phyloP scores from a whole-genome alignment of 1,140 invertebrate genomes.

The Orius insidiosus region DNA sequence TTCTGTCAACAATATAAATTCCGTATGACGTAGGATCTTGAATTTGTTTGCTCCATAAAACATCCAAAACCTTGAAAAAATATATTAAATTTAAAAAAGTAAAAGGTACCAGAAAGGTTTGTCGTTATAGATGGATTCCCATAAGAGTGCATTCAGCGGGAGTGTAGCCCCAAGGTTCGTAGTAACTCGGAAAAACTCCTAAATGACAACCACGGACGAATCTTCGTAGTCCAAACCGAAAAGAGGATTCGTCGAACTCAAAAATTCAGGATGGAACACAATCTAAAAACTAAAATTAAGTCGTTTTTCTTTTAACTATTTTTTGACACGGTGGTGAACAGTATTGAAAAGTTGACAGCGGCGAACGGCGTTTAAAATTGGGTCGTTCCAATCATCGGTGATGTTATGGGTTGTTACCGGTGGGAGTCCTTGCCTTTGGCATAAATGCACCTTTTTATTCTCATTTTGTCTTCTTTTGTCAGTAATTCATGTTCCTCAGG shows the following conservation, averaged over 20 bases:
- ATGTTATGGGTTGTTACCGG: constrained; percentile 98
- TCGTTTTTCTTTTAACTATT: constrained; percentile 36
- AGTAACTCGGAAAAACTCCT: constrained; percentile 97
- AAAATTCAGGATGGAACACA: constrained; percentile 97
- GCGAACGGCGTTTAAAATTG: constrained; percentile 70
- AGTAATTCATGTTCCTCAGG: constrained; percentile 74
- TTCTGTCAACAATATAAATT: constrained; percentile 93
- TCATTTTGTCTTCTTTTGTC: constrained; percentile 81
- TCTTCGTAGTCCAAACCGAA: constrained; percentile 98
- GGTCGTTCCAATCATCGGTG: constrained; percentile 83
- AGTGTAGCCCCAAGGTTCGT: constrained; percentile 99
- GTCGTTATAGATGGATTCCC: constrained; percentile 96
- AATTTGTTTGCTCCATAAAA: constrained; percentile 97
- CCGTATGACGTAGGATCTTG: constrained; percentile 96
- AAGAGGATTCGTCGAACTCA: constrained; percentile 93
- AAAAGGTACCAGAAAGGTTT: constrained; percentile 67
- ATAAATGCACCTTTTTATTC: constrained; percentile 93
- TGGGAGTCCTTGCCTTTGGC: constrained; percentile 81
- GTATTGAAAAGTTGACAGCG: constrained; percentile 93
- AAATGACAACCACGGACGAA: constrained; percentile 98
- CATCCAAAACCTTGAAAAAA: constrained; percentile 86
- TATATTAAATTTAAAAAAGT: too few species aligned
- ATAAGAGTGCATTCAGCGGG: constrained; percentile 99
- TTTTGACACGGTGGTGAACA: constrained; percentile 86
- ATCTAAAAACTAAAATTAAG: constrained; percentile 38